Evolutionary conservation across 2,113 vertebrate genomes (phyloP).

Genomic region (cat (Felis catus)): F.catus_Fca126_mat1.0 CM031424.1:79319501-79320000

Average conservation of each 20-base stretch:
- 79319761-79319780: constrained; percentile 81
- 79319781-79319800: constrained; percentile 82
- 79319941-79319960: constrained; percentile 39
- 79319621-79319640: constrained; percentile 55
- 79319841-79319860: constrained; percentile 65
- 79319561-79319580: constrained; percentile 67
- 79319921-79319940: constrained; percentile 42
- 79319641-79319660: not conserved
- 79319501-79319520: constrained; percentile 16
- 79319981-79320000: constrained; percentile 8
- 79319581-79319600: constrained; percentile 69
- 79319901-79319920: constrained; percentile 65
- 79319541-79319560: constrained; percentile 34
- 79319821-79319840: constrained; percentile 79
- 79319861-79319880: constrained; percentile 65
- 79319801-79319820: constrained; percentile 79
- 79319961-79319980: constrained; percentile 9
- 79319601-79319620: not conserved
- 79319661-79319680: not conserved
- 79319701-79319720: constrained; percentile 81
- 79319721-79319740: constrained; percentile 83
- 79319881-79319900: constrained; percentile 13
- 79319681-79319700: constrained; percentile 56
- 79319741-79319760: constrained; percentile 85
- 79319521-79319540: constrained; percentile 60